Percentiles rank a stretch among this genome's conserved stretches.
Conservation (phyloP, 2,888 invertebrate species). For the Harpalus rufipes region DNA sequence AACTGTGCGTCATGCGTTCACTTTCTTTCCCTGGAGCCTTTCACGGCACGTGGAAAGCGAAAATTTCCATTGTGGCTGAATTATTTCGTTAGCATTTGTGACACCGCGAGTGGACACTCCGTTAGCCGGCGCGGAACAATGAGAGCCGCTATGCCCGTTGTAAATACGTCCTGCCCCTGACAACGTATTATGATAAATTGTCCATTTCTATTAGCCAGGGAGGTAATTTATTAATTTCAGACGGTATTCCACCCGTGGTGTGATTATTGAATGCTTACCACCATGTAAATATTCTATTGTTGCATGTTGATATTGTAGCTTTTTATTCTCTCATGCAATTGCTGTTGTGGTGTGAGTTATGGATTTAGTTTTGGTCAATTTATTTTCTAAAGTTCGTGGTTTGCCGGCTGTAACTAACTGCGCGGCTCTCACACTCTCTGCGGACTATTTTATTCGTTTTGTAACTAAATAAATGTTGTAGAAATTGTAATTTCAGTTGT, state of each 20-base stretch:
- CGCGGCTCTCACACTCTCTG: background rate
- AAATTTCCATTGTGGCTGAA: conserved; percentile 53
- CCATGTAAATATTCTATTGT: conserved; percentile 55
- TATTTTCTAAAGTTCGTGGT: conserved; percentile 52
- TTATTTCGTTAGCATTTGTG: conserved; percentile 56
- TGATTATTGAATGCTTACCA: conserved; percentile 57
- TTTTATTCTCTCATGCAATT: conserved; percentile 37
- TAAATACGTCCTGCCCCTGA: conserved; percentile 65
- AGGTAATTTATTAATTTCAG: conserved; percentile 65
- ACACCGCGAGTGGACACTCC: conserved; percentile 60
- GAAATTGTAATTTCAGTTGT: background rate
- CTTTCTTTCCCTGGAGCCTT: conserved; percentile 39
- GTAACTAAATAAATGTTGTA: background rate
- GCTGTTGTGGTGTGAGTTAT: conserved; percentile 26
- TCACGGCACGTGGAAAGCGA: conserved; percentile 25
- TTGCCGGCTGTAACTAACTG: conserved; percentile 52
- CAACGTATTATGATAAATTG: conserved; percentile 67
- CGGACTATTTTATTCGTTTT: conserved; percentile 31
- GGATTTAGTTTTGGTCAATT: conserved; percentile 47
- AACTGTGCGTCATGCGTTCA: conserved; percentile 27
- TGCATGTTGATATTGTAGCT: conserved; percentile 35
- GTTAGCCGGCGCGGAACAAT: conserved; percentile 62
- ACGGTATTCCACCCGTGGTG: conserved; percentile 39
- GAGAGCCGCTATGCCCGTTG: conserved; percentile 40
- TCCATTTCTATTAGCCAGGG: conserved; percentile 65